Percentiles rank a stretch among this genome's conserved stretches.
These are phyloP conservation scores for Pemphigus obesinymphae DNA, from an alignment of 1,140 invertebrate species.

Conservation along the genomic window DNA sequence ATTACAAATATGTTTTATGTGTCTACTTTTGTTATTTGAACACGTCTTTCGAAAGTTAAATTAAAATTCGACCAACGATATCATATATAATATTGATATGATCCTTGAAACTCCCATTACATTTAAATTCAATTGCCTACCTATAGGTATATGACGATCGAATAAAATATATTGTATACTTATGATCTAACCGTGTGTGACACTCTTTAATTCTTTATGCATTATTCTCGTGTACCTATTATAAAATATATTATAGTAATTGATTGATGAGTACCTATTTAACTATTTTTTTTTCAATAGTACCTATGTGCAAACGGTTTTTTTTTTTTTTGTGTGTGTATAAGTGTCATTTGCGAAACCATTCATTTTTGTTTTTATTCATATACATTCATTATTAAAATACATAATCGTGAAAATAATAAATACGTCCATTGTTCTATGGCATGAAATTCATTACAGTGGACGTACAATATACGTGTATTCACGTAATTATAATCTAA, in stretches of 20 bases:
- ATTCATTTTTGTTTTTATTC: not conserved
- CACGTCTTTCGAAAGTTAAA: conserved; percentile 20
- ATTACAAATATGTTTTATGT: too few species aligned
- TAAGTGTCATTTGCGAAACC: not conserved
- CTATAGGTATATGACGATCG: conserved; percentile 1
- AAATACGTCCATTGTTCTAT: conserved; percentile 22
- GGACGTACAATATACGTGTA: not conserved
- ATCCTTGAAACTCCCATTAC: not conserved
- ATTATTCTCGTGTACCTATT: not conserved
- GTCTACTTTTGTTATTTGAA: too few species aligned
- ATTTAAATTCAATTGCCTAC: conserved; percentile 13
- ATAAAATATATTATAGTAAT: not conserved
- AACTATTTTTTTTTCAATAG: not conserved
- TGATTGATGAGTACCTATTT: not conserved
- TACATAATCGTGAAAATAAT: not conserved
- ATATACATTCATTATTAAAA: not conserved
- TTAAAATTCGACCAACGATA: conserved; percentile 18
- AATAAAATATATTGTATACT: not conserved
- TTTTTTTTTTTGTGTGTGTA: not conserved
- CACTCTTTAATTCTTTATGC: too few species aligned
- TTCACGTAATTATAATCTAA: too few species aligned
- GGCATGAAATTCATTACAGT: conserved; percentile 20
- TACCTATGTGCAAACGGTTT: not conserved
- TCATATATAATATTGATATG: too few species aligned
- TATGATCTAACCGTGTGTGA: not conserved